These are phyloP conservation scores for Rosalia funebris DNA, from an alignment of 2,888 invertebrate genomes.

Conservation along the genomic window DNA sequence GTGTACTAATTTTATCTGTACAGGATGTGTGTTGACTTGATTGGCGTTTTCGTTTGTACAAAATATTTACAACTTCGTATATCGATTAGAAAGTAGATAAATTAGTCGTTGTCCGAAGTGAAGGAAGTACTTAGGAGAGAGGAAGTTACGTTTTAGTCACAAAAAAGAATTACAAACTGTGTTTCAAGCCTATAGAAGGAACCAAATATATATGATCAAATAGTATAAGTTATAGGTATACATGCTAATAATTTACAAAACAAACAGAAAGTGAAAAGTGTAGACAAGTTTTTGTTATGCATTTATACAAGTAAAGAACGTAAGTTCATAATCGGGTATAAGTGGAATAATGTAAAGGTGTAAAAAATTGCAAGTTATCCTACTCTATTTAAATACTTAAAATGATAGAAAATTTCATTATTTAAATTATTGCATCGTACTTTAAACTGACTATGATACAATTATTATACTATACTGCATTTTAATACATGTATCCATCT, in stretches of 20 bases:
- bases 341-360: constrained; percentile 5
- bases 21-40: constrained; percentile 45
- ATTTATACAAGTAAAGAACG: background rate
- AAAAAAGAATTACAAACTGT: constrained; percentile 3
- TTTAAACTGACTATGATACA: no score
- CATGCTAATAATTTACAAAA: constrained; percentile 15
- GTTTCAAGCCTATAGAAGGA: background rate
- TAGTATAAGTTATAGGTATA: constrained; percentile 3
- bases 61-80: constrained; percentile 40
- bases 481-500: no score
- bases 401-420: no score
- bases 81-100: constrained; percentile 46
- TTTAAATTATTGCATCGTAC: no score
- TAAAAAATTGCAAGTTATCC: background rate
- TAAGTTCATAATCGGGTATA: background rate
- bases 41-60: constrained; percentile 50
- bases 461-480: no score
- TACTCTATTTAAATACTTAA: no score
- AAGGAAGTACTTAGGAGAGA: constrained; percentile 1
- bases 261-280: background rate
- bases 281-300: constrained; percentile 5
- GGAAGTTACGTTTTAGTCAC: constrained; percentile 12
- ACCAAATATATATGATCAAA: constrained; percentile 4
- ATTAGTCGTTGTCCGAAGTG: background rate
- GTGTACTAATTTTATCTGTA: constrained; percentile 38